A percentile compares a stretch with the other conserved stretches of the same genome.
Conservation (phyloP, 2,888 invertebrate genomes). For the Zootermopsis nevadensis region DNA sequence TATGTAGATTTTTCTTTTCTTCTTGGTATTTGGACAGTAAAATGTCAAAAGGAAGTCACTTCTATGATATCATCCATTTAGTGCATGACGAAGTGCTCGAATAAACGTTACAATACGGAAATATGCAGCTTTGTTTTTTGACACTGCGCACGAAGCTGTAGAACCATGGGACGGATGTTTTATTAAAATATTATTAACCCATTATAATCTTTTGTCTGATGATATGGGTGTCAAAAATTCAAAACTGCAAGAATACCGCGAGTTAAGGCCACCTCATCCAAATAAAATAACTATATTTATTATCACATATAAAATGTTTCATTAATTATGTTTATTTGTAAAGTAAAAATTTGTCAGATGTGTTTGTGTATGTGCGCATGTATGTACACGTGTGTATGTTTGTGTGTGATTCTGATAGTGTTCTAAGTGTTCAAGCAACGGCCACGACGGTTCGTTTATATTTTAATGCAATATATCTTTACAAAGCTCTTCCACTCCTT, state of each 20-base stretch:
- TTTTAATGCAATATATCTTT: slow-evolving; percentile 28
- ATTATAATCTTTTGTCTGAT: background rate
- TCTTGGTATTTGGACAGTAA: slow-evolving; percentile 15
- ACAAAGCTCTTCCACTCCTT: slow-evolving; percentile 12
- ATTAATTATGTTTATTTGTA: slow-evolving; percentile 6
- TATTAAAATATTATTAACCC: background rate
- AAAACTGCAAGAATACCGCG: slow-evolving; percentile 45
- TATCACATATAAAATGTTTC: slow-evolving; percentile 37
- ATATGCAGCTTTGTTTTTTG: slow-evolving; percentile 20
- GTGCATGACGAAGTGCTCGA: background rate
- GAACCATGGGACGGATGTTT: slow-evolving; percentile 27
- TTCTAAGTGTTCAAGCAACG: slow-evolving; percentile 33
- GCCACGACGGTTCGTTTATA: slow-evolving; percentile 17
- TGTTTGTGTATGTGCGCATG: slow-evolving; percentile 31
- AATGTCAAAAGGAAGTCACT: background rate
- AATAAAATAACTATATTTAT: slow-evolving; percentile 37
- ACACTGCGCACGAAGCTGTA: background rate
- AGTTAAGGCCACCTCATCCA: slow-evolving; percentile 47
- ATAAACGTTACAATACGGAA: slow-evolving; percentile 16
- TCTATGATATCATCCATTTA: slow-evolving; percentile 12
- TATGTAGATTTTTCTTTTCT: background rate
- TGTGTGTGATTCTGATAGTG: background rate
- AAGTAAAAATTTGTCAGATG: slow-evolving; percentile 25
- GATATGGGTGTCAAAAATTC: slow-evolving; percentile 4
- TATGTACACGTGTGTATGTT: background rate